Conservation (phyloP, 2,113 vertebrate species). For the Sylvietta virens region DNA sequence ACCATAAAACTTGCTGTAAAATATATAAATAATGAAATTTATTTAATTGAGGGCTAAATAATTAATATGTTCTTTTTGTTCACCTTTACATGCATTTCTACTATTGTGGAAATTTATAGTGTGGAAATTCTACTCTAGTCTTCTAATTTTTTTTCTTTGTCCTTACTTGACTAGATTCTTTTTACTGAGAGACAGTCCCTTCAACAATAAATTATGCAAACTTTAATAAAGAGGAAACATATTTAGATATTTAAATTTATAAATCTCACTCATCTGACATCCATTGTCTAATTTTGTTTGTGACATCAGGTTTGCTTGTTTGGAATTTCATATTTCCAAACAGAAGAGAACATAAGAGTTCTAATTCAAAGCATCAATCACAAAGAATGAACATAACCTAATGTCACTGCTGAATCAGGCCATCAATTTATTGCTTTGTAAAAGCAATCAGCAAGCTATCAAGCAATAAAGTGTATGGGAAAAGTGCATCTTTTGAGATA, state of each 20-base stretch:
- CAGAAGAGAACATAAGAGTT: slow-evolving; percentile 24
- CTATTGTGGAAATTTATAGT: not conserved
- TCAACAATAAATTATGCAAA: slow-evolving; percentile 55
- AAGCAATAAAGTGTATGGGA: slow-evolving; percentile 77
- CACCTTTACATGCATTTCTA: not conserved
- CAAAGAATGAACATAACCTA: slow-evolving; percentile 74
- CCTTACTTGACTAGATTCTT: not conserved
- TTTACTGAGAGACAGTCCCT: slow-evolving; percentile 21
- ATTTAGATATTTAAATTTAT: slow-evolving; percentile 48
- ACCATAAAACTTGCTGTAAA: not conserved
- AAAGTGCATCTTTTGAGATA: slow-evolving; percentile 77
- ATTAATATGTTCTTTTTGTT: slow-evolving; percentile 23
- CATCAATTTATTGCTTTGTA: slow-evolving; percentile 80
- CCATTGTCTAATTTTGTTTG: slow-evolving; percentile 17
- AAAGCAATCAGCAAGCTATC: slow-evolving; percentile 82
- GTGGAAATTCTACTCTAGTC: not conserved
- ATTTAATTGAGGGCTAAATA: slow-evolving; percentile 56
- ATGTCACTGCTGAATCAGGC: slow-evolving; percentile 75
- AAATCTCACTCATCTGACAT: slow-evolving; percentile 24
- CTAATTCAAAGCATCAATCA: slow-evolving; percentile 78
- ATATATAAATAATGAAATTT: slow-evolving; percentile 51
- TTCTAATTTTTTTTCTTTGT: not conserved
- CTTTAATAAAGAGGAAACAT: slow-evolving; percentile 42
- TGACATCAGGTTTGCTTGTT: slow-evolving; percentile 46
- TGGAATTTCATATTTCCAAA: slow-evolving; percentile 66